A percentile compares a stretch with the other conserved stretches of the same genome.
Conservation (phyloP, 2,113 vertebrate genomes). For the Austrofundulus limnaeus region DNA sequence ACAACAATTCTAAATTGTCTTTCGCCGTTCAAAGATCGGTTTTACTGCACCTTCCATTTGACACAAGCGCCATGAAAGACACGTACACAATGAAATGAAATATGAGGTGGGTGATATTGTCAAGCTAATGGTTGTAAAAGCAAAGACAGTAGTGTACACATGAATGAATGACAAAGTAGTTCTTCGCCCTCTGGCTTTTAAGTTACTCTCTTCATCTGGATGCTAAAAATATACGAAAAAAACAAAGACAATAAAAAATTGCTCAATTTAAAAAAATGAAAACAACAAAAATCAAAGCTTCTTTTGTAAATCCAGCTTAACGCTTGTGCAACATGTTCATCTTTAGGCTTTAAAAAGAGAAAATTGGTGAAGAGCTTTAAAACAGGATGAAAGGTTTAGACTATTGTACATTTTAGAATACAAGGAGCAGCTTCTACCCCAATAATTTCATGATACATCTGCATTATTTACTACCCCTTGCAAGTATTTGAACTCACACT, state of each 20-base stretch:
- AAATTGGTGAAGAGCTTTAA: constrained; percentile 20
- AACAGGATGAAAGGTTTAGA: constrained; percentile 18
- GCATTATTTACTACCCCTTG: constrained; percentile 65
- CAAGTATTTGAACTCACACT: constrained; percentile 56
- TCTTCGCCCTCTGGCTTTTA: constrained; percentile 24
- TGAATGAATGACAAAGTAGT: constrained; percentile 27
- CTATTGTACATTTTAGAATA: constrained; percentile 11
- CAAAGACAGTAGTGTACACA: constrained; percentile 1
- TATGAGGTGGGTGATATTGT: constrained; percentile 4
- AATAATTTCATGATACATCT: constrained; percentile 58
- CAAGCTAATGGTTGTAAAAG: constrained; percentile 26
- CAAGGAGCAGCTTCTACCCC: constrained; percentile 48
- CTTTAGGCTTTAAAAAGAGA: constrained; percentile 13
- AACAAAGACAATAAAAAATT: constrained; percentile 3
- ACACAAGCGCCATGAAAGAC: constrained; percentile 15
- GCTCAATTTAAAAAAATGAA: constrained; percentile 12
- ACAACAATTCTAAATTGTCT: constrained; percentile 9
- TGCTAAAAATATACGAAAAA: background rate
- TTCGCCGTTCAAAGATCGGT: constrained; percentile 9
- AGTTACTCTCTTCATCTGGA: constrained; percentile 5
- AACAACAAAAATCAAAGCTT: constrained; percentile 6
- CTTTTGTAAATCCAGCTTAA: constrained; percentile 12
- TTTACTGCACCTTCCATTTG: constrained; percentile 3
- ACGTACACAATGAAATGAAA: constrained; percentile 7
- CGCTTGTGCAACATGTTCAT: background rate